Base-by-base conservation (phyloP, 1,140 invertebrate species). In the Sinonovacula constricta region DNA sequence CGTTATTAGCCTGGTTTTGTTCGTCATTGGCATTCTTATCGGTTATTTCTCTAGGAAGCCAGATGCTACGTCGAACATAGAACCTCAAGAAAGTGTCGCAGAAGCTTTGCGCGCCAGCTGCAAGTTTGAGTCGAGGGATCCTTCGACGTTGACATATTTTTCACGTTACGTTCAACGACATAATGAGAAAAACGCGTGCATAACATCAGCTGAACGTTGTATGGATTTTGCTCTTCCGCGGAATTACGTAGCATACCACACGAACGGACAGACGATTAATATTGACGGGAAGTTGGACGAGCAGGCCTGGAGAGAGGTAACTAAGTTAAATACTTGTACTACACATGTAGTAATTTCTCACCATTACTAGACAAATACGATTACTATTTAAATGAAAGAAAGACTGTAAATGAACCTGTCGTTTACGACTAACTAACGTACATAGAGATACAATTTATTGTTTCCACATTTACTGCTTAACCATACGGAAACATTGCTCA, bases 261-360 rank as follows among this genome's bases (percentile, higher is more conserved):
- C 80, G 56, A 62, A 72, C 18, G 81, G 72, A 1, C 28, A 78
- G 36, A 53, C 12, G 2, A 81, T 85, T 22, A 79, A 22, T 34
- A 63, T 85, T 1, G 83, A 85, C 49, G 83, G 83, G 0, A 59
- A 62, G 24, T 57, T 85, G n/a, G 67, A 83, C 57, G 83, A 85
- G n/a, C 36, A 57, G 3, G 83, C 77, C 14, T 85, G 83, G 83
- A 65, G 54, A 24, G 67, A 78, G 59, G 81, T 83, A 69, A 26
- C n/a, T n/a, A n/a, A n/a, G n/a, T n/a, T n/a, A n/a, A n/a, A n/a
- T n/a, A n/a, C n/a, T n/a, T n/a, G n/a, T n/a, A n/a, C n/a, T n/a
- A n/a, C n/a, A n/a, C n/a, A n/a, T n/a, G n/a, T n/a, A n/a, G n/a
- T n/a, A n/a, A n/a, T n/a, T n/a, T n/a, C n/a, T n/a, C n/a, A n/a